These are phyloP conservation scores for Antennarius striatus DNA, from an alignment of 2,113 vertebrate genomes.

Conservation along the genomic window DNA sequence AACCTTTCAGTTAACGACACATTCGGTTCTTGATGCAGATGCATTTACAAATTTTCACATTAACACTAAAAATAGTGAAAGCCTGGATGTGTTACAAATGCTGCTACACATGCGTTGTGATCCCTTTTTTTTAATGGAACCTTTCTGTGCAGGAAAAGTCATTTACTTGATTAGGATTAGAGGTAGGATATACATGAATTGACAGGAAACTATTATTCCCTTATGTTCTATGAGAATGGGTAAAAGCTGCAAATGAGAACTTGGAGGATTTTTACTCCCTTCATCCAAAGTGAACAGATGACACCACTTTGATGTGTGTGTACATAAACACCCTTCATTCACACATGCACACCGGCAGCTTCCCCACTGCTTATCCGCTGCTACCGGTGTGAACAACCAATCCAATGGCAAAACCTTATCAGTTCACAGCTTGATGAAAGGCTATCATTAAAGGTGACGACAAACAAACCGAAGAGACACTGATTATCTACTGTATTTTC, in stretches of 20 bases:
- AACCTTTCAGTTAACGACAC: no score
- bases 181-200: no score
- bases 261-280: constrained; percentile 12
- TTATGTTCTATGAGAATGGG: constrained; percentile 14
- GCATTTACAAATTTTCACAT: no score
- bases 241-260: constrained; percentile 10
- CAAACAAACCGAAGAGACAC: constrained; percentile 34
- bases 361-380: background rate
- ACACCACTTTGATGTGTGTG: background rate
- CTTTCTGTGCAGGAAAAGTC: no score
- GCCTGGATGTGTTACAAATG: no score
- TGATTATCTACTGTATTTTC: constrained; percentile 24
- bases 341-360: background rate
- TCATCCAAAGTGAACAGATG: background rate
- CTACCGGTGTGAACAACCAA: background rate
- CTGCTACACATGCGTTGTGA: no score
- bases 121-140: no score
- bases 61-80: no score
- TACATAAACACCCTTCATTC: background rate
- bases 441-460: constrained; percentile 26
- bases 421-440: constrained; percentile 19
- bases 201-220: no score
- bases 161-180: no score
- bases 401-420: constrained; percentile 31
- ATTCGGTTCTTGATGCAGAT: no score